These are phyloP conservation scores for Hydractinia symbiolongicarpus DNA, from an alignment of 30 jellyfish, hydroid and myxozoan genomes.

Conservation along the genomic window DNA sequence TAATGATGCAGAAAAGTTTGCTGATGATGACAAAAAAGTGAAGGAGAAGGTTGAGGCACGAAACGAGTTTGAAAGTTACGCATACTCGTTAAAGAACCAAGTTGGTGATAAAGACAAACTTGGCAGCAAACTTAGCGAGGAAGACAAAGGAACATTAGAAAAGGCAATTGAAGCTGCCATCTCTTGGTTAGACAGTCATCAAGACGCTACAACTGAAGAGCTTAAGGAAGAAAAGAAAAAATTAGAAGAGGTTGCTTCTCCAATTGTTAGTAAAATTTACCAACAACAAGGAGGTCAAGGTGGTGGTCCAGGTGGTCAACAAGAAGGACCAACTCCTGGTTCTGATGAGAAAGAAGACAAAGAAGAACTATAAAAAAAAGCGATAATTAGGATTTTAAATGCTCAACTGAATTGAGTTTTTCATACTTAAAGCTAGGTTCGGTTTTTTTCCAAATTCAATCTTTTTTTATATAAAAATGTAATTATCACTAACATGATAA, in stretches of 20 bases:
- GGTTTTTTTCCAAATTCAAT: too few species aligned
- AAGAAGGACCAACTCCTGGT: conserved; percentile 46
- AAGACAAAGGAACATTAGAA: conserved; percentile 80
- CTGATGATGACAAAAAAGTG: conserved; percentile 94
- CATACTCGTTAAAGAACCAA: conserved; percentile 90
- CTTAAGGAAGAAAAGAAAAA: conserved; percentile 84
- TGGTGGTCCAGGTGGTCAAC: conserved; percentile 49
- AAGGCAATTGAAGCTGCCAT: conserved; percentile 94
- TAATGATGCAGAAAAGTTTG: conserved; percentile 98
- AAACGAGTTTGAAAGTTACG: conserved; percentile 92
- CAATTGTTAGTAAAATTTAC: conserved; percentile 91
- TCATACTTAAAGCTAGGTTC: too few species aligned
- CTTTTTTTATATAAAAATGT: too few species aligned
- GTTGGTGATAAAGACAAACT: conserved; percentile 87
- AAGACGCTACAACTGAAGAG: conserved; percentile 90
- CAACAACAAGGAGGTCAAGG: conserved; percentile 96
- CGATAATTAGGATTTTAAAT: too few species aligned
- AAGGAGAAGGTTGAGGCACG: conserved; percentile 94
- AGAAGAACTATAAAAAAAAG: conserved; percentile 74
- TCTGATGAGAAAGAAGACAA: conserved; percentile 86
- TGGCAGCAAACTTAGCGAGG: conserved; percentile 92
- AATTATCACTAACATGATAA: too few species aligned
- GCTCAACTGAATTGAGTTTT: too few species aligned
- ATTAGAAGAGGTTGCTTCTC: conserved; percentile 91
- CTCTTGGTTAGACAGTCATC: conserved; percentile 89